Evolutionary conservation across 2,797 vertebrate species (phyloP).

Genomic region (Falco peregrinus): DNA sequence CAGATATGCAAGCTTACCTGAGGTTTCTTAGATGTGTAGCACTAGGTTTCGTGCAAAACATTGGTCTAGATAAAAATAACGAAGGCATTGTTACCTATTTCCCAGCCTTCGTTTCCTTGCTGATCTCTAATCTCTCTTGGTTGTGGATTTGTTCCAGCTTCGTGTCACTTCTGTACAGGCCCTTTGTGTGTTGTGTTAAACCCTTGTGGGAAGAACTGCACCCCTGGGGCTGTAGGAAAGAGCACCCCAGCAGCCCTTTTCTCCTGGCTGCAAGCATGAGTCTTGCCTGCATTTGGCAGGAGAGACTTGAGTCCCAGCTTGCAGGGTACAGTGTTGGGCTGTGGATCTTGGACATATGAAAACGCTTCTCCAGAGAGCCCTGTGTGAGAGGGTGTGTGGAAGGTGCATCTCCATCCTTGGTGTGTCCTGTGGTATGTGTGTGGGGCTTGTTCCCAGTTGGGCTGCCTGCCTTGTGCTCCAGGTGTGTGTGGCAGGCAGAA

Average conservation of each 20-base stretch:
- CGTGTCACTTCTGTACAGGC: accelerated
- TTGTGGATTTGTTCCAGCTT: background rate
- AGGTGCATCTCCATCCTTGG: background rate
- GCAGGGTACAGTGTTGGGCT: background rate
- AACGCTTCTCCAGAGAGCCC: background rate
- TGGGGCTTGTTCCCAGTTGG: background rate
- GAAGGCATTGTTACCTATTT: background rate
- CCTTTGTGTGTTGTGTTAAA: background rate
- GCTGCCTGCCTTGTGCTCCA: background rate
- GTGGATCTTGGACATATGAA: background rate
- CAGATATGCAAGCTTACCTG: background rate
- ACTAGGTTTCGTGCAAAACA: background rate
- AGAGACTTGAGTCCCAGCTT: background rate
- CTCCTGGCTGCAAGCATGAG: background rate
- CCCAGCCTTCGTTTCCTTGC: background rate
- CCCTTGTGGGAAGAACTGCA: background rate
- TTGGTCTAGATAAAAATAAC: background rate
- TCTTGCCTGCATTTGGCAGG: background rate
- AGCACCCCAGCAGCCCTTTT: background rate
- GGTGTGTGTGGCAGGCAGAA: background rate
- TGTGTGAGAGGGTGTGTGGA: background rate
- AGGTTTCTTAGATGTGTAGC: background rate
- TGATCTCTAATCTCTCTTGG: background rate
- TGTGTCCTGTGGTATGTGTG: accelerated
- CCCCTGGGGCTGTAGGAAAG: background rate